Conservation (phyloP, 2,888 invertebrate genomes). For the Tenthredo notha region DNA sequence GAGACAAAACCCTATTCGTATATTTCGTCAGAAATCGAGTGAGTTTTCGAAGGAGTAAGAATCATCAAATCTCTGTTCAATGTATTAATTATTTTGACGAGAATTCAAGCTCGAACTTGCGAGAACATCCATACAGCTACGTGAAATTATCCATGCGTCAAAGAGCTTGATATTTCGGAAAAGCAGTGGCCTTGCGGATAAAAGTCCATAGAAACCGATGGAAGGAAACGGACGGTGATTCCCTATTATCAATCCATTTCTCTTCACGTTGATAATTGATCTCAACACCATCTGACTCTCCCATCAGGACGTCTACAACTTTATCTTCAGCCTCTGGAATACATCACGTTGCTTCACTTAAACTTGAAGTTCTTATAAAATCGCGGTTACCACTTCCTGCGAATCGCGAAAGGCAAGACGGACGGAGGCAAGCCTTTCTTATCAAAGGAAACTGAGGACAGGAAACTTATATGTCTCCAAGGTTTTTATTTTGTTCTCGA, state of each 20-base stretch:
- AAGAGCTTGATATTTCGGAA: not conserved
- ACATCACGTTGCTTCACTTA: not conserved
- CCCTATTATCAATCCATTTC: not conserved
- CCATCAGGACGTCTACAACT: not conserved
- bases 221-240: not conserved
- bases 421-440: not conserved
- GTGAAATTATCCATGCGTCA: not conserved
- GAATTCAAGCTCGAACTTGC: not conserved
- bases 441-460: constrained; percentile 20
- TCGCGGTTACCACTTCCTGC: constrained; percentile 5
- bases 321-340: not conserved
- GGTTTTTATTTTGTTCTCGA: not conserved
- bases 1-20: not conserved
- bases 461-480: not conserved
- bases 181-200: not conserved
- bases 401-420: not conserved
- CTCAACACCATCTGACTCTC: not conserved
- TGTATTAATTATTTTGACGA: not conserved
- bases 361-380: not conserved
- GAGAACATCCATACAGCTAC: not conserved
- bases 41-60: not conserved
- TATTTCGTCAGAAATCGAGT: not conserved
- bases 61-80: not conserved
- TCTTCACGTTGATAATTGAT: not conserved
- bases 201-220: not conserved